A percentile compares a stretch with the other conserved stretches of the same genome.
Evolutionary conservation across 2,797 vertebrate species (phyloP).

Genomic region (Muscicapa striata): DNA sequence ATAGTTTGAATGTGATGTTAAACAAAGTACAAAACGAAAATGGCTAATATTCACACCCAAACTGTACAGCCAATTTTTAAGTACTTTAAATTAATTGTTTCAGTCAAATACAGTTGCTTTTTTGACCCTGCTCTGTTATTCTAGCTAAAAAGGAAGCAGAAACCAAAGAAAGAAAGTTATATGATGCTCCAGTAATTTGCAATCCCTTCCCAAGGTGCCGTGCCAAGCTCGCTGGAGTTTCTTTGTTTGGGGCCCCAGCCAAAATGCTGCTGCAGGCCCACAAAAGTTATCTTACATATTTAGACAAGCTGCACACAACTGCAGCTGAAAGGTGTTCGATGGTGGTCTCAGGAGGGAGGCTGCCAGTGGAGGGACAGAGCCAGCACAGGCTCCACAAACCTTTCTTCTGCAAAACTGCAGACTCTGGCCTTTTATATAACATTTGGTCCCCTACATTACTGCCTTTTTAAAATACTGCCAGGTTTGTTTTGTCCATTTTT

Average conservation of each 20-base stretch:
- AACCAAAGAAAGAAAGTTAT: constrained; percentile 47
- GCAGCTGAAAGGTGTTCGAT: constrained; percentile 45
- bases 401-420: constrained; percentile 27
- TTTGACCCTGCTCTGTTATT: constrained; percentile 36
- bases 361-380: background rate
- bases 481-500: constrained; percentile 13
- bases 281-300: constrained; percentile 57
- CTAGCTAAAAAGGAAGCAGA: constrained; percentile 39
- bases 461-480: background rate
- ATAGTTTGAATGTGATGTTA: constrained; percentile 27
- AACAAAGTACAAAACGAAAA: constrained; percentile 27
- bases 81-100: constrained; percentile 47
- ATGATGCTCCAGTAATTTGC: constrained; percentile 52
- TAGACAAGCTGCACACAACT: constrained; percentile 43
- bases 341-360: constrained; percentile 53
- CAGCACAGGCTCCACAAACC: background rate
- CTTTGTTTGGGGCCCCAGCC: constrained; percentile 1
- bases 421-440: background rate
- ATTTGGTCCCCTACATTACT: background rate
- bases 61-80: background rate
- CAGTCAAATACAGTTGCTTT: background rate
- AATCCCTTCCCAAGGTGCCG: background rate
- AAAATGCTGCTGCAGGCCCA: constrained; percentile 52
- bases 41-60: background rate
- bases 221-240: constrained; percentile 6